Evolutionary conservation across 2,888 invertebrate genomes (phyloP).

Genomic region (Brachyptera putata): DNA sequence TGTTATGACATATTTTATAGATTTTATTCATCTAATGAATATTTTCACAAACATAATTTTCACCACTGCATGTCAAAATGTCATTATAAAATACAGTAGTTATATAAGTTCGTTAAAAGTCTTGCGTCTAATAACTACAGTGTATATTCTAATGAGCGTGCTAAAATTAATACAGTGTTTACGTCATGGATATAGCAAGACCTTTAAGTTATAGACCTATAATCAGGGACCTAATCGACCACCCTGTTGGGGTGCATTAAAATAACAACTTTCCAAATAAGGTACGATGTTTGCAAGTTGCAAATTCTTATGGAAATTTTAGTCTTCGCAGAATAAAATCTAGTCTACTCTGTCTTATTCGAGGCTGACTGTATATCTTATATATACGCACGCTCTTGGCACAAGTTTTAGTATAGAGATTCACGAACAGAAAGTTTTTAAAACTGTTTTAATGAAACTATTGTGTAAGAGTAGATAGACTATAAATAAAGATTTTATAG

Average conservation of each 20-base stretch:
- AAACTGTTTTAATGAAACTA: neutral
- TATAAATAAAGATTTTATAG: neutral
- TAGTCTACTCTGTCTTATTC: conserved; percentile 11
- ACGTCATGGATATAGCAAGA: too few species aligned
- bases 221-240: conserved; percentile 11
- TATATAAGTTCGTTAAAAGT: too few species aligned
- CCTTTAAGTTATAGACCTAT: neutral
- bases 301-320: conserved; percentile 16
- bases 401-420: neutral
- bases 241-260: conserved; percentile 15
- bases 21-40: too few species aligned
- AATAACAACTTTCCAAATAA: conserved; percentile 18
- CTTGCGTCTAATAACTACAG: too few species aligned
- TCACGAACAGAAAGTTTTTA: neutral
- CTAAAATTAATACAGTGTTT: too few species aligned
- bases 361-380: neutral
- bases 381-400: neutral
- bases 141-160: too few species aligned
- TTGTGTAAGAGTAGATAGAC: neutral
- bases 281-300: neutral
- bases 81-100: too few species aligned
- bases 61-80: too few species aligned
- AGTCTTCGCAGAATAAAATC: conserved; percentile 5
- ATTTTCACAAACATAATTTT: too few species aligned
- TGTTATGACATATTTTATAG: too few species aligned